Evolutionary conservation across 2,888 invertebrate species (phyloP).

Genomic region (Uloborus plumipes): DNA sequence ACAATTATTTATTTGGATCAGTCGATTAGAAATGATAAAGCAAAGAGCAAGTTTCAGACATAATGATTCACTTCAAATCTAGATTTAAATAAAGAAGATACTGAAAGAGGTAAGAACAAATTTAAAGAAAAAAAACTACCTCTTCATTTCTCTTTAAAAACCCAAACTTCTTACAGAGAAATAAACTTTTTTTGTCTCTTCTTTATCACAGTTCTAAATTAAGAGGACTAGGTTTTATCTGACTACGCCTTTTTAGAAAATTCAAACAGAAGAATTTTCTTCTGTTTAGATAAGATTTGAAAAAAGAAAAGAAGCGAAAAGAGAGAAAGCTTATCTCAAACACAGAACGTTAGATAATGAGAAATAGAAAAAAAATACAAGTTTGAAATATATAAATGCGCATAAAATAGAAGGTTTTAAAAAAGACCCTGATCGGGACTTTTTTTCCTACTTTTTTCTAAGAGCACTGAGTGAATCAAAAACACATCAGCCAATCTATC

Average conservation of each 20-base stretch:
- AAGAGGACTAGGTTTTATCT: constrained; percentile 56
- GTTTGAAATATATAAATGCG: constrained; percentile 56
- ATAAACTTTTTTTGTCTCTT: constrained; percentile 12
- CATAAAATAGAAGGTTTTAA: constrained; percentile 23
- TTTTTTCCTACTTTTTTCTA: constrained; percentile 37
- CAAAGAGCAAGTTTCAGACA: constrained; percentile 10
- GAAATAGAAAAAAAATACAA: constrained; percentile 18
- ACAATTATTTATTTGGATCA: too few relatives aligned
- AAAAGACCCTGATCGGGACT: constrained; percentile 33
- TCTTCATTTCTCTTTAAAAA: constrained; percentile 16
- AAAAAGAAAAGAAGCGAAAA: constrained; percentile 41
- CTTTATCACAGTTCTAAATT: constrained; percentile 57
- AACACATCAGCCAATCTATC: constrained; percentile 61
- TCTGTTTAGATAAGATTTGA: constrained; percentile 43
- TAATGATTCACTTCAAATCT: constrained; percentile 33
- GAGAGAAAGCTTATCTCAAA: constrained; percentile 32
- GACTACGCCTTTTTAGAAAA: constrained; percentile 38
- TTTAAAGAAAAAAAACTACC: background rate
- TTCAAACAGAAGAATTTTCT: constrained; percentile 43
- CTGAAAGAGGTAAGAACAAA: constrained; percentile 7
- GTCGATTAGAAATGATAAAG: too few relatives aligned
- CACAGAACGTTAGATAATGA: constrained; percentile 51
- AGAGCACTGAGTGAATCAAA: constrained; percentile 55
- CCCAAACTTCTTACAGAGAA: constrained; percentile 16
- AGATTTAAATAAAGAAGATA: constrained; percentile 20